Conservation (phyloP, 1,140 invertebrate genomes). For the Yoshiicerus persimilis region DNA sequence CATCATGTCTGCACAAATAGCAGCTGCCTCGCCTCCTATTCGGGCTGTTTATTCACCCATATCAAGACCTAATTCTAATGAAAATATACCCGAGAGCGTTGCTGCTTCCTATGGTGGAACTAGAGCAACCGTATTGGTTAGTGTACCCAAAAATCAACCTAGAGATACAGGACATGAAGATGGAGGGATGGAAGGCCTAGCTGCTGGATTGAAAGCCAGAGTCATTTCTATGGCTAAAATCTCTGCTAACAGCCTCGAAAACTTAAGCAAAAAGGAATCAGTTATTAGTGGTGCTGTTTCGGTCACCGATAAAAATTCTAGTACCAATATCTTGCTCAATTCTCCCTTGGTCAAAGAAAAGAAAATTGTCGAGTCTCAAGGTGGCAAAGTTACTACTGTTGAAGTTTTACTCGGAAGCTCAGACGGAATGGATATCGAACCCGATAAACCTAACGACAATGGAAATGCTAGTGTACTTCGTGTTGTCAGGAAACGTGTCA, state of each 20-base stretch:
- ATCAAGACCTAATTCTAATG: constrained; percentile 62
- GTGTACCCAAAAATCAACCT: background rate
- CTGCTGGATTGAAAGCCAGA: constrained; percentile 40
- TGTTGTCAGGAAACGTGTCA: constrained; percentile 44
- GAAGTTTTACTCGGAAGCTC: constrained; percentile 42
- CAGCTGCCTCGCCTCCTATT: constrained; percentile 67
- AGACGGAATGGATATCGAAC: background rate
- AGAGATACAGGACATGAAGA: background rate
- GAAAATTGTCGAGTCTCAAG: constrained; percentile 28
- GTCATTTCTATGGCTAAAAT: constrained; percentile 38
- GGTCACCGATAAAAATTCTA: background rate
- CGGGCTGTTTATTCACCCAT: constrained; percentile 67
- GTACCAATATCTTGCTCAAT: constrained; percentile 18
- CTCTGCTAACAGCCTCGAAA: constrained; percentile 7
- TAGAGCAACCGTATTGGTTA: constrained; percentile 33
- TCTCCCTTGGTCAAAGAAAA: constrained; percentile 33
- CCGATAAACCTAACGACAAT: background rate
- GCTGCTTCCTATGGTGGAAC: background rate
- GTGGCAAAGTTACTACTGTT: constrained; percentile 30
- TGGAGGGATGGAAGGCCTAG: constrained; percentile 32
- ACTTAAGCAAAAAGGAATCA: background rate
- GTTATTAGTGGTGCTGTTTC: constrained; percentile 9
- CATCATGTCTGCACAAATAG: background rate
- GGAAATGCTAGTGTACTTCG: constrained; percentile 36
- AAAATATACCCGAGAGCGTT: constrained; percentile 39